A percentile compares a stretch with the other conserved stretches of the same genome.
Evolutionary conservation across 2,888 invertebrate species (phyloP).

Genomic region (Lasioglossum oenotherae): DNA sequence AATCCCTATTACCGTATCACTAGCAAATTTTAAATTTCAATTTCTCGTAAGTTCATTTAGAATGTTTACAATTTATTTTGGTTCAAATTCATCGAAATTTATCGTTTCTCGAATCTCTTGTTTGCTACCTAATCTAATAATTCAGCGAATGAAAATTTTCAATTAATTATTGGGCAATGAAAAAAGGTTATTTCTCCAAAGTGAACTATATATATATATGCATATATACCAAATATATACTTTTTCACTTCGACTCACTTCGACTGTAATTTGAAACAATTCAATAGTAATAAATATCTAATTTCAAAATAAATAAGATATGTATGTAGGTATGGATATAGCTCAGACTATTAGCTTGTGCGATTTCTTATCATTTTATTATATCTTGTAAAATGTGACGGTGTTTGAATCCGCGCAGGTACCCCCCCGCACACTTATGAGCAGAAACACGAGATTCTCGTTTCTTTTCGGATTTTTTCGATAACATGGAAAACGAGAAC

Average conservation of each 20-base stretch:
- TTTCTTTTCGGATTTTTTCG: not conserved
- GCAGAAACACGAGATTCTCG: not conserved
- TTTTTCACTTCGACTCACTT: not conserved
- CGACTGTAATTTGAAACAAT: not conserved
- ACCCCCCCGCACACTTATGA: not conserved
- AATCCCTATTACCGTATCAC: slow-evolving; percentile 18
- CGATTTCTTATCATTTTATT: not conserved
- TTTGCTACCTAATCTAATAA: not conserved
- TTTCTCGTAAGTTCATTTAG: not conserved
- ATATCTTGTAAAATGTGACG: not conserved
- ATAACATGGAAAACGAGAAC: slow-evolving; percentile 37
- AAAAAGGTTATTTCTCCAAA: not conserved
- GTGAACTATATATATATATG: not conserved
- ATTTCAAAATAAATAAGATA: not conserved
- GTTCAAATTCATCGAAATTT: not conserved
- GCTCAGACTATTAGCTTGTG: not conserved
- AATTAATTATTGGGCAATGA: not conserved
- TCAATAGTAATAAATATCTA: not conserved
- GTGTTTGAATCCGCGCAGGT: not conserved
- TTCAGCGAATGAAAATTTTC: not conserved
- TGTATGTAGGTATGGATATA: not conserved
- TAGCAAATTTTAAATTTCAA: not conserved
- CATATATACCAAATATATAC: too few species aligned
- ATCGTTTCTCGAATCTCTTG: not conserved
- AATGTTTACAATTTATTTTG: not conserved